phyloP scores from a whole-genome alignment of 2,797 vertebrate genomes.

The Oceanodroma leucorhoa region DNA sequence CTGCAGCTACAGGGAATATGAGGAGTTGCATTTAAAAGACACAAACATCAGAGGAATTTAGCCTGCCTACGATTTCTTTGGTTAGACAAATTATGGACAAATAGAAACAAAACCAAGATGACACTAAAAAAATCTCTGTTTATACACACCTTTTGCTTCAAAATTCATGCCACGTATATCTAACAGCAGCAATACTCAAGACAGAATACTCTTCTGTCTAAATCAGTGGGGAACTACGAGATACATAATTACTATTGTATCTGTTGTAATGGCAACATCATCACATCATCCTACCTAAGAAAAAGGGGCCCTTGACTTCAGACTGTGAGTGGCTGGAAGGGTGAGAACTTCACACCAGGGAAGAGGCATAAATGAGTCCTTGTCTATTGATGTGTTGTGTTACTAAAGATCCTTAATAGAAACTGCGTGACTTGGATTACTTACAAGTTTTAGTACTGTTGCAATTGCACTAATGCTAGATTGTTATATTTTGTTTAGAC shows the following conservation, averaged over 20 bases:
- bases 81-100: neutral
- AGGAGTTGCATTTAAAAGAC: fast-evolving
- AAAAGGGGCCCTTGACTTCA: neutral
- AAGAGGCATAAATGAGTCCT: neutral
- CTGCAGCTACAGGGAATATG: neutral
- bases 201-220: neutral
- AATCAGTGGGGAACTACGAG: neutral
- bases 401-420: neutral
- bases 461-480: neutral
- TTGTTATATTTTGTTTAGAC: neutral
- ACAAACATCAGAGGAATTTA: fast-evolving
- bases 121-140: neutral
- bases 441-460: neutral
- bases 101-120: neutral
- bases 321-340: neutral
- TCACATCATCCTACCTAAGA: neutral
- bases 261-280: neutral
- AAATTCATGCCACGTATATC: neutral
- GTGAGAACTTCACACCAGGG: neutral
- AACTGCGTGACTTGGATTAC: neutral
- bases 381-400: neutral
- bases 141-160: neutral
- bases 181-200: neutral
- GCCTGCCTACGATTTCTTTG: neutral
- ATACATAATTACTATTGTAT: neutral